phyloP scores from a whole-genome alignment of 2,113 vertebrate species.

The Monopterus albus region DNA sequence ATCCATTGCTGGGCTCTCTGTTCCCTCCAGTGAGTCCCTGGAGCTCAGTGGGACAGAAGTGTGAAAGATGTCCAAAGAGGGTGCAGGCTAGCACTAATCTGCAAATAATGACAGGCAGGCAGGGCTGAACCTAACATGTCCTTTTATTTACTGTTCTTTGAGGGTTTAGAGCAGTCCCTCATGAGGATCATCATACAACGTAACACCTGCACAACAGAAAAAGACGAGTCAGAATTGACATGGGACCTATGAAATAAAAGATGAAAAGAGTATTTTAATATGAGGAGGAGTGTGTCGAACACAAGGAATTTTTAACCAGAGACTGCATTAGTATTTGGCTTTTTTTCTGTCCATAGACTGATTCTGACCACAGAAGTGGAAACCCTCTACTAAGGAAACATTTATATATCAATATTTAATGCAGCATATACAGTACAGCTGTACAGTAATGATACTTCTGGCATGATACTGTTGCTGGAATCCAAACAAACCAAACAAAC shows the following conservation, averaged over 20 bases:
- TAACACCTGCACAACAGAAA: conserved; percentile 29
- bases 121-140: conserved; percentile 49
- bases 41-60: conserved; percentile 63
- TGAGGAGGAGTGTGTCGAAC: not conserved
- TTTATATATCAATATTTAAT: not conserved
- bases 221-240: not conserved
- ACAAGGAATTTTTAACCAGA: not conserved
- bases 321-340: too few species aligned
- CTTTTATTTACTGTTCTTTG: conserved; percentile 42
- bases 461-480: too few species aligned
- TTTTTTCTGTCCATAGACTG: not conserved
- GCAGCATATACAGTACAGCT: not conserved
- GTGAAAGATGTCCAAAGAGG: conserved; percentile 71
- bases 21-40: conserved; percentile 38
- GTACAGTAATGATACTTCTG: too few species aligned
- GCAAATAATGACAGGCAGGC: conserved; percentile 75
- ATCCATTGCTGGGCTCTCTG: conserved; percentile 32
- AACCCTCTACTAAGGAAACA: too few species aligned
- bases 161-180: conserved; percentile 22
- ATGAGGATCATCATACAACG: conserved; percentile 30
- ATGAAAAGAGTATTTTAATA: not conserved
- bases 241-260: not conserved
- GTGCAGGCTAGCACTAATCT: conserved; percentile 78
- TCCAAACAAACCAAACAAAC: too few species aligned
- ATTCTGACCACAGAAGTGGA: not conserved